Evolutionary conservation across 2,113 vertebrate genomes (phyloP).

Genomic region (Ancistrus triradiatus): DNA sequence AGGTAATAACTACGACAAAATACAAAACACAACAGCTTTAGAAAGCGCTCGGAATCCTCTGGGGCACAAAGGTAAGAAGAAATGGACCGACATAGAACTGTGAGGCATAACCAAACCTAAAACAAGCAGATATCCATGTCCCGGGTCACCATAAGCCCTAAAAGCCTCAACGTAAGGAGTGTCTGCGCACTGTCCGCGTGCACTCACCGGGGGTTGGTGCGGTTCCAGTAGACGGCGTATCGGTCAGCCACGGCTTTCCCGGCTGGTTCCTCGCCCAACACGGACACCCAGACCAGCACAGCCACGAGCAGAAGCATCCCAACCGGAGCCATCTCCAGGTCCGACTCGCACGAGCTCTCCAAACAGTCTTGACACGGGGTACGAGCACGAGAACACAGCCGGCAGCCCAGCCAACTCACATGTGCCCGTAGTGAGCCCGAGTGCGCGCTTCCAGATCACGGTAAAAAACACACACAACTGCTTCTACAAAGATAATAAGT

Average conservation of each 20-base stretch:
- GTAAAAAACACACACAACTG: too few species aligned
- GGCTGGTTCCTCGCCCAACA: slow-evolving; percentile 83
- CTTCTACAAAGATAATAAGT: too few species aligned
- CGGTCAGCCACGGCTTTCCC: slow-evolving; percentile 92
- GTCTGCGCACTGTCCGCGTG: neutral
- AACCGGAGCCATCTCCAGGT: slow-evolving; percentile 83
- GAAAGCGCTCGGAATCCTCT: too few species aligned
- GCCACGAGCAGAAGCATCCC: slow-evolving; percentile 81
- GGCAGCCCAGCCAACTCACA: neutral
- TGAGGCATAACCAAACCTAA: too few species aligned
- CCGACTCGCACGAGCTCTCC: neutral
- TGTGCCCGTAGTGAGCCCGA: neutral
- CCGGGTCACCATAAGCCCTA: too few species aligned
- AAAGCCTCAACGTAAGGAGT: too few species aligned
- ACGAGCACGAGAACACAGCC: neutral
- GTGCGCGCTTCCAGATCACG: neutral
- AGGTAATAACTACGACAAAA: too few species aligned
- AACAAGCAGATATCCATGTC: too few species aligned
- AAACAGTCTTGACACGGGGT: too few species aligned
- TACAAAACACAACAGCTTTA: too few species aligned
- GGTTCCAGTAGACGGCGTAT: slow-evolving; percentile 96
- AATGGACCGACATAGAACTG: too few species aligned
- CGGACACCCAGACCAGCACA: slow-evolving; percentile 82
- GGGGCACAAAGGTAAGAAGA: too few species aligned
- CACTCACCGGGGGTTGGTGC: slow-evolving; percentile 86